A percentile compares a stretch with the other conserved stretches of the same genome.
These are phyloP conservation scores for Mylabris sibirica DNA, from an alignment of 2,888 invertebrate genomes.

Conservation along the genomic window DNA sequence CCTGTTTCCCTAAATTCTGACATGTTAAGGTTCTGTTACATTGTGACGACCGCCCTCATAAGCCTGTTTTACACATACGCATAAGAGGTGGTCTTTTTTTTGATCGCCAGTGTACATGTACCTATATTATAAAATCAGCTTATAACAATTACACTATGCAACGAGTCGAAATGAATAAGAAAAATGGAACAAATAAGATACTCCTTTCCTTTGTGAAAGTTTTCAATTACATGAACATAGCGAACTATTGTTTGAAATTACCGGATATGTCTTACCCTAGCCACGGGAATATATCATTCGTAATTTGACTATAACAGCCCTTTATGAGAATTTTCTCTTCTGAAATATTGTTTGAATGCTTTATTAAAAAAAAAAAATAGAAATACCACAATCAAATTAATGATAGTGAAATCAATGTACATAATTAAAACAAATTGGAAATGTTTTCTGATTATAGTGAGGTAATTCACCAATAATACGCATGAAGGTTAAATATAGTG, in stretches of 20 bases:
- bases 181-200: conserved; percentile 19
- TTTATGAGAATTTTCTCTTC: not conserved
- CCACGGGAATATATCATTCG: not conserved
- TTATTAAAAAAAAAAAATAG: not conserved
- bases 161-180: not conserved
- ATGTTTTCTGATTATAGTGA: conserved; percentile 23
- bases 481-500: conserved; percentile 29
- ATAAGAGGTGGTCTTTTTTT: too few relatives aligned
- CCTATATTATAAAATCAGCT: too few relatives aligned
- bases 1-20: too few relatives aligned
- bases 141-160: not conserved
- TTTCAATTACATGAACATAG: conserved; percentile 24
- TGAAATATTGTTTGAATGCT: not conserved
- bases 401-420: conserved; percentile 1
- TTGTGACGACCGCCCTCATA: too few relatives aligned
- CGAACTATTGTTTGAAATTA: conserved; percentile 10
- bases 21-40: too few relatives aligned
- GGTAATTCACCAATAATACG: conserved; percentile 27
- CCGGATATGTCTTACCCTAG: conserved; percentile 3
- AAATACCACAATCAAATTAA: not conserved
- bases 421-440: conserved; percentile 23
- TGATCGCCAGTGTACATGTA: too few relatives aligned
- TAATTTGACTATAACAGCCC: not conserved
- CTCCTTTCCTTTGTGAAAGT: conserved; percentile 17
- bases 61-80: too few relatives aligned